Conservation (phyloP, 37 sponge, comb jelly and placozoan species). For the Ianthella basta region DNA sequence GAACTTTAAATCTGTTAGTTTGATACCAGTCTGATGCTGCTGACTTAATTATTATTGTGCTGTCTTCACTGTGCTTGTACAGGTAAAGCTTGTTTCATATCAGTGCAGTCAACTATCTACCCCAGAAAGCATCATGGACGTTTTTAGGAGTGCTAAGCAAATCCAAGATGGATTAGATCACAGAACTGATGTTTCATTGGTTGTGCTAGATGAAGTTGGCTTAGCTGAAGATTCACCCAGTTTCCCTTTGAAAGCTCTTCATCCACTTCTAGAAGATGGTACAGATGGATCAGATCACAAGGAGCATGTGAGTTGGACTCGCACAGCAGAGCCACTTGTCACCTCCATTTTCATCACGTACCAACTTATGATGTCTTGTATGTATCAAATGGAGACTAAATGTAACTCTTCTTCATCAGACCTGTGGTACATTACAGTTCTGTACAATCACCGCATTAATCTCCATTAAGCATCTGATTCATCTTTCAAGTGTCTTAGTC, state of each 20-base stretch:
- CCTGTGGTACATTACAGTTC: too few relatives aligned
- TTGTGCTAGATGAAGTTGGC: conserved; percentile 96
- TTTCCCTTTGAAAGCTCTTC: conserved; percentile 91
- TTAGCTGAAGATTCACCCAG: conserved; percentile 95
- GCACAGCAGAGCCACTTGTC: too few relatives aligned
- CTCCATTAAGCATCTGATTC: too few relatives aligned
- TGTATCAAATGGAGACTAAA: too few relatives aligned
- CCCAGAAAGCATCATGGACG: conserved; percentile 79
- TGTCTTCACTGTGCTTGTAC: not conserved
- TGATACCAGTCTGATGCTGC: not conserved
- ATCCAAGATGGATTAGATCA: conserved; percentile 61
- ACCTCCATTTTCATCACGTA: too few relatives aligned
- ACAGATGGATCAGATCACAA: conserved; percentile 80
- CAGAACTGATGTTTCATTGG: conserved; percentile 64
- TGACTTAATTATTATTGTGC: too few relatives aligned
- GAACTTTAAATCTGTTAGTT: conserved; percentile 53
- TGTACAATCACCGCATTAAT: too few relatives aligned
- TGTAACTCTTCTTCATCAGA: too few relatives aligned
- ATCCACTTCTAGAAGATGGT: conserved; percentile 94
- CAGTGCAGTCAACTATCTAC: conserved; percentile 92
- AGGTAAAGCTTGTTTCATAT: conserved; percentile 85
- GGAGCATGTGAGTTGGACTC: conserved; percentile 30
- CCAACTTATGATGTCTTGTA: too few relatives aligned
- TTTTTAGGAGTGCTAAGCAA: conserved; percentile 58
- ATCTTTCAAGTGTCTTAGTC: too few relatives aligned